Evolutionary conservation across 2,113 vertebrate species (phyloP).

Genomic region (Verasper variegatus): DNA sequence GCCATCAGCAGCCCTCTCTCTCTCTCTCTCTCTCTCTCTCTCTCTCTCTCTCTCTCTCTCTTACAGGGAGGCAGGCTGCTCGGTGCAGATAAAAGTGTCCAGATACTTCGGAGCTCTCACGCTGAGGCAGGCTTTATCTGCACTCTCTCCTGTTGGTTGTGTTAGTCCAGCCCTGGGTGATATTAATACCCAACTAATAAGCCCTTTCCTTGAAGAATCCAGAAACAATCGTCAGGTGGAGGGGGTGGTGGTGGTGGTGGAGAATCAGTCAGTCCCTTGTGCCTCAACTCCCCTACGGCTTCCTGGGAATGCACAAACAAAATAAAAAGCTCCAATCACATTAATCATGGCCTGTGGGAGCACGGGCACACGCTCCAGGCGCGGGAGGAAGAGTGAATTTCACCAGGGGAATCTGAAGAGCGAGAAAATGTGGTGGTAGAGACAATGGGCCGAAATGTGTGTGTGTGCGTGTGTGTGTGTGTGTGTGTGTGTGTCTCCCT

Average conservation of each 20-base stretch:
- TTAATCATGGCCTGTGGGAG: conserved; percentile 71
- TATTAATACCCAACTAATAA: conserved; percentile 79
- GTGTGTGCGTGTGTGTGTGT: conserved; percentile 30
- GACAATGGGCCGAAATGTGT: conserved; percentile 45
- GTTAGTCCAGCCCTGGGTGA: conserved; percentile 71
- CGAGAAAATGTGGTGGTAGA: conserved; percentile 35
- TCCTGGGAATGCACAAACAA: conserved; percentile 45
- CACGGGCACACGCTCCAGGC: conserved; percentile 57
- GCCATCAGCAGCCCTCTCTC: conserved; percentile 36
- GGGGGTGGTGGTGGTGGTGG: background rate
- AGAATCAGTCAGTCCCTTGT: conserved; percentile 62
- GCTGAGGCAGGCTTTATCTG: conserved; percentile 67
- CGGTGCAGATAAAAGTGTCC: conserved; percentile 69
- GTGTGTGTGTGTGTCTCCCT: conserved; percentile 24
- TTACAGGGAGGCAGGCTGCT: conserved; percentile 54
- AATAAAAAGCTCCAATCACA: conserved; percentile 40
- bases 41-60: conserved; percentile 13
- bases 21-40: background rate
- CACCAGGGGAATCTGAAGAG: conserved; percentile 53
- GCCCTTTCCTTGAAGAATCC: conserved; percentile 66
- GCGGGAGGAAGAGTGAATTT: conserved; percentile 30
- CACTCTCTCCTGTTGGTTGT: conserved; percentile 58
- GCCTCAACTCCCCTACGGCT: conserved; percentile 68
- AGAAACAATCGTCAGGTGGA: conserved; percentile 64
- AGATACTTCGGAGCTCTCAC: conserved; percentile 61